Conservation (phyloP, 1,140 invertebrate species). For the Tenebrio molitor region DNA sequence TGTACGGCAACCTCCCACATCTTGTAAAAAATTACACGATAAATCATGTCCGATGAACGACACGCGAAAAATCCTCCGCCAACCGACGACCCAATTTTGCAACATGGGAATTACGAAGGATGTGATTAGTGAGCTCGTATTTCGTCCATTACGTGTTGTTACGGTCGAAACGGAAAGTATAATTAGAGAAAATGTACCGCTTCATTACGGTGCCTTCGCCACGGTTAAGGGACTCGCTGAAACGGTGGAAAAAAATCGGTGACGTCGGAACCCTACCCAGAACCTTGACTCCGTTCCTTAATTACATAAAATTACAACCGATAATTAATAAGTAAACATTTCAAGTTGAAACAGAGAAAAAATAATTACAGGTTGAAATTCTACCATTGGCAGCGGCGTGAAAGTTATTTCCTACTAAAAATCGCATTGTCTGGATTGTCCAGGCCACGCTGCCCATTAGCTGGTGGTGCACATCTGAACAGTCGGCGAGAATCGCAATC, state of each 20-base stretch:
- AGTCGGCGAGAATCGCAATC: not conserved
- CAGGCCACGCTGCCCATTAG: not conserved
- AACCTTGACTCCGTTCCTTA: slow-evolving; percentile 35
- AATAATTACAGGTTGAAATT: slow-evolving; percentile 7
- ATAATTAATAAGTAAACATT: slow-evolving; percentile 21
- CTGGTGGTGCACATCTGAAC: no score
- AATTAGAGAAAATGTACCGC: slow-evolving; percentile 20
- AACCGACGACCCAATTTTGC: slow-evolving; percentile 31
- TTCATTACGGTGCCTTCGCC: not conserved
- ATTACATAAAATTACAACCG: slow-evolving; percentile 12
- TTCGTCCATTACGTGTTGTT: slow-evolving; percentile 11
- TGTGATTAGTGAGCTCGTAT: slow-evolving; percentile 19
- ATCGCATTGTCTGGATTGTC: not conserved
- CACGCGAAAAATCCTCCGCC: no score
- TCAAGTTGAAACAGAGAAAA: slow-evolving; percentile 2
- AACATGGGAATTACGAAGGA: slow-evolving; percentile 15
- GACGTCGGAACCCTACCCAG: slow-evolving; percentile 23
- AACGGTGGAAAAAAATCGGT: not conserved
- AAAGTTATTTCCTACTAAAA: slow-evolving; percentile 27
- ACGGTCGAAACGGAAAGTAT: slow-evolving; percentile 3
- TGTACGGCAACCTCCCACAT: not conserved
- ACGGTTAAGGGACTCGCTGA: slow-evolving; percentile 4
- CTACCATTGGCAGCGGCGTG: not conserved
- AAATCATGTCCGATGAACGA: no score
- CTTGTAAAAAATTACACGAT: slow-evolving; percentile 14